A percentile compares a stretch with the other conserved stretches of the same genome.
Evolutionary conservation across 2,797 vertebrate species (phyloP).

Genomic region (Apogon hyalosoma): DNA sequence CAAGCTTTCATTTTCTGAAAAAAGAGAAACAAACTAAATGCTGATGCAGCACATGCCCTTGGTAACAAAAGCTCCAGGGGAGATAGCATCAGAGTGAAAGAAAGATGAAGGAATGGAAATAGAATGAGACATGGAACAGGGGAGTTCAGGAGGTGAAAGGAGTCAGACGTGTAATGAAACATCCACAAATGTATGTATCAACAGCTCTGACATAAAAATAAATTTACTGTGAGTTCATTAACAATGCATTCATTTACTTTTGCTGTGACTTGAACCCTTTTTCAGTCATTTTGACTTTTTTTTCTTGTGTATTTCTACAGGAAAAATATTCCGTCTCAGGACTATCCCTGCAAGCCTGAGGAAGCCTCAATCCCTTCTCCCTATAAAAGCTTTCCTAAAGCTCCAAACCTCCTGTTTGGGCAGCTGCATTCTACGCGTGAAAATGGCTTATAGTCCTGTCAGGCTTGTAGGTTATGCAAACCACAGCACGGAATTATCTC

Average conservation of each 20-base stretch:
- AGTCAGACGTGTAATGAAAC: slow-evolving; percentile 10
- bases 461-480: slow-evolving; percentile 70
- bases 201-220: background rate
- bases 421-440: slow-evolving; percentile 59
- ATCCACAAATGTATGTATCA: background rate
- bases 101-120: slow-evolving; percentile 2
- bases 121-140: slow-evolving; percentile 1
- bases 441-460: slow-evolving; percentile 69
- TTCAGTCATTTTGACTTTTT: background rate
- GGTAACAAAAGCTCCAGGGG: slow-evolving; percentile 65
- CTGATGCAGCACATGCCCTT: slow-evolving; percentile 64
- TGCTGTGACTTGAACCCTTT: background rate
- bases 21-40: slow-evolving; percentile 25
- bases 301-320: slow-evolving; percentile 20
- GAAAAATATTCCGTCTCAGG: slow-evolving; percentile 44
- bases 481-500: slow-evolving; percentile 62
- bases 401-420: slow-evolving; percentile 60
- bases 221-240: background rate
- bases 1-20: slow-evolving; percentile 38
- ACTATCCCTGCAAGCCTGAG: slow-evolving; percentile 48
- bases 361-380: slow-evolving; percentile 56
- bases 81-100: slow-evolving; percentile 57
- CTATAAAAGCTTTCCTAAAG: slow-evolving; percentile 71
- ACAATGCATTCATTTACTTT: background rate
- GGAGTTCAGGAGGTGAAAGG: background rate